A percentile compares a stretch with the other conserved stretches of the same genome.
Conservation (phyloP, 2,888 invertebrate genomes). For the Ichneumoninae sp. region DNA sequence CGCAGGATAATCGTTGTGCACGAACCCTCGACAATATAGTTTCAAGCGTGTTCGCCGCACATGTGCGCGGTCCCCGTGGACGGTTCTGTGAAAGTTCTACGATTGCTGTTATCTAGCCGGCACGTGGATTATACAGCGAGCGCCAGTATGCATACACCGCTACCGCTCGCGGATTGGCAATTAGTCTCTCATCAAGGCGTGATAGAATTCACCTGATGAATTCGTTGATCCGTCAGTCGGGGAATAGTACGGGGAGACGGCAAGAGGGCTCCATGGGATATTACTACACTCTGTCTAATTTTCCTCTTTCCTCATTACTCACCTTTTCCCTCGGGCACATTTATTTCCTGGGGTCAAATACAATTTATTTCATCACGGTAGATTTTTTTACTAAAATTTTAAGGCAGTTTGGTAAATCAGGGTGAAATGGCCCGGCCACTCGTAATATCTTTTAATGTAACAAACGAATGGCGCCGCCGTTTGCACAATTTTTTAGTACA, state of each 20-base stretch:
- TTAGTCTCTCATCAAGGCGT: constrained; percentile 50
- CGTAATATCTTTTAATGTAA: too few relatives aligned
- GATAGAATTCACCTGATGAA: constrained; percentile 48
- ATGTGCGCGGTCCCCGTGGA: constrained; percentile 6
- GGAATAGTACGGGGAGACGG: not conserved
- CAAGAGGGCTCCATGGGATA: constrained; percentile 24
- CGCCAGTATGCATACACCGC: constrained; percentile 15
- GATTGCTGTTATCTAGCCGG: constrained; percentile 9
- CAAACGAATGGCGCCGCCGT: too few relatives aligned
- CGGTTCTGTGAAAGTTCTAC: constrained; percentile 19
- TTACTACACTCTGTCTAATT: not conserved
- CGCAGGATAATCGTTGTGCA: constrained; percentile 6
- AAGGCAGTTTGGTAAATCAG: not conserved
- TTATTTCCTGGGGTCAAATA: not conserved
- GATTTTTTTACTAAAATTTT: not conserved
- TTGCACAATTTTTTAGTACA: too few relatives aligned
- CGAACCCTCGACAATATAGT: constrained; percentile 11
- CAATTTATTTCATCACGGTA: not conserved
- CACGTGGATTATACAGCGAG: constrained; percentile 24
- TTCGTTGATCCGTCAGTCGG: constrained; percentile 32
- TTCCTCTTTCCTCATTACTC: not conserved
- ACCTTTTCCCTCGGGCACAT: not conserved
- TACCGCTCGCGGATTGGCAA: constrained; percentile 36
- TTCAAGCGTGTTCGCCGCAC: constrained; percentile 12
- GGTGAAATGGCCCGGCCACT: too few relatives aligned